Evolutionary conservation across 2,888 invertebrate species (phyloP).

Genomic region (Ophioninae sp.): DNA sequence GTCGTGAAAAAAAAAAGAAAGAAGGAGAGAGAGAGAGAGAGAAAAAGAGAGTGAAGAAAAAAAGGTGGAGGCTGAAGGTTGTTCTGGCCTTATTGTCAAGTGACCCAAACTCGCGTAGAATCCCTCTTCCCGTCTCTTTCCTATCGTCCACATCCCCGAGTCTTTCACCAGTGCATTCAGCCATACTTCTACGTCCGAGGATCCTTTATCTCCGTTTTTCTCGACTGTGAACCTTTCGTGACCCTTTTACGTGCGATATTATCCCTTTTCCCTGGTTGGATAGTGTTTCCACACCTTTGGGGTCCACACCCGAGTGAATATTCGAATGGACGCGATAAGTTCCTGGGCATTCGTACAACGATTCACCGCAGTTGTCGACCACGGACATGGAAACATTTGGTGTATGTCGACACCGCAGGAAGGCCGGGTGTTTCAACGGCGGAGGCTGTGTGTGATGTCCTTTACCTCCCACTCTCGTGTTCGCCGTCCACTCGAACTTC

Average conservation of each 20-base stretch:
- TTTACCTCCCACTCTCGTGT: slow-evolving; percentile 12
- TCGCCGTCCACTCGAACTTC: slow-evolving; percentile 37
- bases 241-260: slow-evolving; percentile 45
- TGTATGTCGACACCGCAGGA: slow-evolving; percentile 20
- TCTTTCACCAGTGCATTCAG: slow-evolving; percentile 16
- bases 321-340: slow-evolving; percentile 15
- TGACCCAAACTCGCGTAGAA: slow-evolving; percentile 51
- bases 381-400: slow-evolving; percentile 46
- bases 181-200: slow-evolving; percentile 29
- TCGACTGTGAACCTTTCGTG: slow-evolving; percentile 7
- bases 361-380: slow-evolving; percentile 32
- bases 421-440: slow-evolving; percentile 8
- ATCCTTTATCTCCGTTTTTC: slow-evolving; percentile 20
- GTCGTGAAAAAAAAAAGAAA: slow-evolving; percentile 12
- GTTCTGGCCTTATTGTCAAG: slow-evolving; percentile 58
- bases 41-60: slow-evolving; percentile 16
- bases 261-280: slow-evolving; percentile 14
- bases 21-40: slow-evolving; percentile 15
- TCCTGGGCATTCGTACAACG: slow-evolving; percentile 17
- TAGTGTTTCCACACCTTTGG: not conserved
- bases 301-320: not conserved
- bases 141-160: not conserved
- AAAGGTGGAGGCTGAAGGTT: slow-evolving; percentile 41
- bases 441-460: slow-evolving; percentile 13
- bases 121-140: not conserved